Percentiles rank a stretch among this genome's conserved stretches.
Evolutionary conservation across 2,113 vertebrate species (phyloP).

Genomic region (Macquaria australasica): DNA sequence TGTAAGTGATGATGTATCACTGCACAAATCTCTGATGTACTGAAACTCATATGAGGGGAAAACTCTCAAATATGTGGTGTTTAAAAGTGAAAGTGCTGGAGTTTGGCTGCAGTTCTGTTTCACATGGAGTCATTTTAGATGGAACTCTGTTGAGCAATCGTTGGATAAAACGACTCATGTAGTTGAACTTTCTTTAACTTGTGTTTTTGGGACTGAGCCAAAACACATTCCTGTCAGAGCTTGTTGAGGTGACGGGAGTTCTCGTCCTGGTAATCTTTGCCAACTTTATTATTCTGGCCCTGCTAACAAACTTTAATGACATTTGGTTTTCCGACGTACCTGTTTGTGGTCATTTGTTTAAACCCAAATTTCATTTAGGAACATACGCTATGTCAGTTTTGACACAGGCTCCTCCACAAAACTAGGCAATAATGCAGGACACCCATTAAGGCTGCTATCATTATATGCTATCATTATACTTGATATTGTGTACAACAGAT

Average conservation of each 20-base stretch:
- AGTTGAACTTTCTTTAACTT: background rate
- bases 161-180: background rate
- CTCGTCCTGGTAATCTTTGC: no score
- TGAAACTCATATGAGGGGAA: background rate
- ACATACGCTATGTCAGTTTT: no score
- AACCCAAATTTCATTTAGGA: no score
- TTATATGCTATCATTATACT: no score
- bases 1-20: no score
- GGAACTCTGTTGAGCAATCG: conserved; percentile 20
- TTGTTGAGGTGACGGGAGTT: background rate
- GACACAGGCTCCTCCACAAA: no score
- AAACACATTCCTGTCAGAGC: background rate
- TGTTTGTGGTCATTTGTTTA: no score
- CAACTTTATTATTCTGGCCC: background rate
- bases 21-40: no score
- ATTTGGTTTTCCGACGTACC: background rate
- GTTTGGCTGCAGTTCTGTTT: no score
- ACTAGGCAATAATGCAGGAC: no score
- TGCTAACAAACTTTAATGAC: background rate
- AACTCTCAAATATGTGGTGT: background rate
- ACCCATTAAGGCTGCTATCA: no score
- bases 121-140: background rate
- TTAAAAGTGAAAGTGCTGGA: background rate
- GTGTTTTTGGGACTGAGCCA: background rate
- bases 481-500: no score